Conservation (phyloP, 2,113 vertebrate species). For the Upupa epops region DNA sequence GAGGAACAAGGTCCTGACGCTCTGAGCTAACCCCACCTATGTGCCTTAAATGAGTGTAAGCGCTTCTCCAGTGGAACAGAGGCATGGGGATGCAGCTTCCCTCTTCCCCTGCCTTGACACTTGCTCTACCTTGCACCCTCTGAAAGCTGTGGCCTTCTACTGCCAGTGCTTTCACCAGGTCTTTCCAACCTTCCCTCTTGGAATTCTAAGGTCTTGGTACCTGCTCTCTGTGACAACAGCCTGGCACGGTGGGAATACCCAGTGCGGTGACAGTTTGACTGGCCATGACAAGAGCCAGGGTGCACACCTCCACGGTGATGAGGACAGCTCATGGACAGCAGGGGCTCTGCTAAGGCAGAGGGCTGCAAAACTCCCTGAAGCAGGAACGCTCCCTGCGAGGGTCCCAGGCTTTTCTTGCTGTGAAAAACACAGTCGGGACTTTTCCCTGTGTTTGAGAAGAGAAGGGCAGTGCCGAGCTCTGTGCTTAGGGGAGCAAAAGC, state of each 20-base stretch:
- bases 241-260: neutral
- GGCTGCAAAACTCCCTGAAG: neutral
- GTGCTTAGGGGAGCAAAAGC: neutral
- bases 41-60: neutral
- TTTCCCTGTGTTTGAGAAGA: neutral
- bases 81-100: neutral
- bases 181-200: neutral
- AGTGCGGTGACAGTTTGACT: neutral
- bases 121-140: neutral
- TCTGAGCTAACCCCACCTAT: neutral
- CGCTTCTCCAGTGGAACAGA: neutral
- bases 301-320: accelerated
- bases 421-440: neutral
- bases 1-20: accelerated
- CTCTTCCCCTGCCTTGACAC: neutral
- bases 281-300: neutral
- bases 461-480: neutral
- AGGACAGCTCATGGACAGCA: neutral
- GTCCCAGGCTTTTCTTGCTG: neutral
- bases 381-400: neutral
- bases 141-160: neutral
- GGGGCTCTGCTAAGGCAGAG: neutral
- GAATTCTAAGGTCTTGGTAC: neutral
- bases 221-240: neutral
- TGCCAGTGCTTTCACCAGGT: neutral